These are phyloP conservation scores for Leptinotarsa undecemlineata DNA, from an alignment of 1,140 invertebrate genomes.

Conservation along the genomic window DNA sequence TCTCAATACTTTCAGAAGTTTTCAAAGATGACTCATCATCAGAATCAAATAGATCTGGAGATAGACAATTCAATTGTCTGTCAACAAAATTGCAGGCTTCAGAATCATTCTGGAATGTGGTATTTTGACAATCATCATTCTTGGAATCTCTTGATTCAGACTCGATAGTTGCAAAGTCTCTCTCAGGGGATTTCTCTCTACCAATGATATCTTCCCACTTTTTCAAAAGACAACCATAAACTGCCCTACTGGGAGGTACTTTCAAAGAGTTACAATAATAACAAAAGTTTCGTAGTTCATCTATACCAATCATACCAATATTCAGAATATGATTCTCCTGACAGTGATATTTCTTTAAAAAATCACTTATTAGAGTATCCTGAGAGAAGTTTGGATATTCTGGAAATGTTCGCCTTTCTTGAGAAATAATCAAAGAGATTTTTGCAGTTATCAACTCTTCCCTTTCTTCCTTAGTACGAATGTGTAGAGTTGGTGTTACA, in stretches of 20 bases:
- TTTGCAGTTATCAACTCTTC: constrained; percentile 43
- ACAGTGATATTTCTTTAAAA: constrained; percentile 23
- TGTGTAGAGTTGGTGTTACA: constrained; percentile 45
- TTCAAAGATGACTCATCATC: constrained; percentile 38
- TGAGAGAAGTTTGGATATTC: background rate
- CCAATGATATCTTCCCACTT: constrained; percentile 49
- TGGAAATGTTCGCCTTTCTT: constrained; percentile 28
- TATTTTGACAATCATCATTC: background rate
- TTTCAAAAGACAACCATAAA: constrained; percentile 47
- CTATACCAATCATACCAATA: background rate
- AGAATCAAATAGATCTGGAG: constrained; percentile 61
- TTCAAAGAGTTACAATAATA: constrained; percentile 30
- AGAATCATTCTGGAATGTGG: background rate
- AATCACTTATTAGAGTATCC: background rate
- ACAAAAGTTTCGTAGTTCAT: background rate
- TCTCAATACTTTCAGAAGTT: background rate
- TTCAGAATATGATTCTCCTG: constrained; percentile 30
- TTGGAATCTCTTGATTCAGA: background rate
- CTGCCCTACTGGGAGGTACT: constrained; percentile 24
- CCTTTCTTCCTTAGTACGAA: constrained; percentile 44
- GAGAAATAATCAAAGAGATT: constrained; percentile 43
- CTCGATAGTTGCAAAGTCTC: background rate
- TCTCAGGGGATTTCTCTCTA: constrained; percentile 43
- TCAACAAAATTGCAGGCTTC: background rate
- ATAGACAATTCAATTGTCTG: constrained; percentile 44